Evolutionary conservation across 1,140 invertebrate species (phyloP), one percentile per base, ranked within the genome.

Genomic region (Monochamus saltuarius): DNA sequence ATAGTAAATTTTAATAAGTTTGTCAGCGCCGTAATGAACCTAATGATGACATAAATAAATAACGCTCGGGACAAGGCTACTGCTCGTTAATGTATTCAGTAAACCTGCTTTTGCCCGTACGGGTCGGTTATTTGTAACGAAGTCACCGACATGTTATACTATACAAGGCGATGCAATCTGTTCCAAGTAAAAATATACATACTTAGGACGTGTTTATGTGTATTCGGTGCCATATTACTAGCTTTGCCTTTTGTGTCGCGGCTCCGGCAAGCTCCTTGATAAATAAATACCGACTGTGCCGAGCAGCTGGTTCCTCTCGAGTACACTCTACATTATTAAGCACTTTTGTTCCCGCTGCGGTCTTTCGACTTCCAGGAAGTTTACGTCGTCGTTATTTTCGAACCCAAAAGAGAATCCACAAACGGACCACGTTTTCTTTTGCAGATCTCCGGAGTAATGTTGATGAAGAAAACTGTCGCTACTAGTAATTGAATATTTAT

Each of bases 111-210:
- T 50, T 49, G 56, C 50, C 56, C 43, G 49, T 47, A 58, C 29
- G 29, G 38, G 22, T 29, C 22, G 47, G 43, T 58, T 58, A 58
- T 58, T 58, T 50, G 56, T 58, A 58, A 58, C 56, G 56, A 58
- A 39, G 56, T 50, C 49, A 14, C 55, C 46, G 50, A 58, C 56
- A 47, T 58, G 56, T 58, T 58, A 49, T 38, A 58, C 56, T 58
- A 38, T 58, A 58, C 45, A 58, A 47, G 56, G 56, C 56, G 45
- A 58, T 58, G 45, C 56, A 58, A 58, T 58, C 56, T 58, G 56
- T 58, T 58, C 53, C 16, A 42, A 35, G 53, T 36, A 55, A 55
- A 55, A 55, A 55, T 58, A 58, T 50, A 58, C 56, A 49, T 58
- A 55, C 40, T 34, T 42, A 42, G 36, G 53, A 55, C 37, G 53